phyloP scores from a whole-genome alignment of 2,797 vertebrate genomes.

The Sus cebifrons region DNA sequence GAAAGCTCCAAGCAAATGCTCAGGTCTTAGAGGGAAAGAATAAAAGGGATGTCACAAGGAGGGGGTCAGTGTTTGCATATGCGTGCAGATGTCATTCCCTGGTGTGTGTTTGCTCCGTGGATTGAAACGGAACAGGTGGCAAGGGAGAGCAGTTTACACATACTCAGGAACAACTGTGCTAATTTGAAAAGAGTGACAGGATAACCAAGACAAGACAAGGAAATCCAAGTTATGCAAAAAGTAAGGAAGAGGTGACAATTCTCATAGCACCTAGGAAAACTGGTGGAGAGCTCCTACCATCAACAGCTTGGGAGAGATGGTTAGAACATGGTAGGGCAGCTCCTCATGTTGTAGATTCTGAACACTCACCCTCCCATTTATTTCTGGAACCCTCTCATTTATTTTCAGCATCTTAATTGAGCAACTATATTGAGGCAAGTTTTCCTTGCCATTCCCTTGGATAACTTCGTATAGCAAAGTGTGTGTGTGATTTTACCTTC shows the following conservation, averaged over 20 bases:
- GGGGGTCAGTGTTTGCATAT: not conserved
- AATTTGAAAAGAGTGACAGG: conserved; percentile 20
- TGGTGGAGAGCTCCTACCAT: not conserved
- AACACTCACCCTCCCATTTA: not conserved
- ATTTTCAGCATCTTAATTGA: not conserved
- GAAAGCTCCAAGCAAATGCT: not conserved
- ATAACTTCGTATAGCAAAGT: not conserved
- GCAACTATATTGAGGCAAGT: not conserved
- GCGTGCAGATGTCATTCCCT: not conserved
- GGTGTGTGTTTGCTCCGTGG: not conserved
- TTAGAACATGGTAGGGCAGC: not conserved
- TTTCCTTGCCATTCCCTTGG: not conserved
- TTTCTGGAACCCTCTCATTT: not conserved
- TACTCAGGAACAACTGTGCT: not conserved
- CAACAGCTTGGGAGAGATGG: not conserved
- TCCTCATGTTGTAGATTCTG: not conserved
- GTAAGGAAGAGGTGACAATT: not conserved
- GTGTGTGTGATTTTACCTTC: not conserved
- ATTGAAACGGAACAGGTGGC: not conserved
- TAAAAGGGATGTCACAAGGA: rapidly evolving
- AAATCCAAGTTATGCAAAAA: not conserved
- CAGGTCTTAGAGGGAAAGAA: not conserved
- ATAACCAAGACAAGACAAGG: not conserved
- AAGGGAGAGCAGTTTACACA: not conserved
- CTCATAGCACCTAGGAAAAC: not conserved